Evolutionary conservation across 2,113 vertebrate species (phyloP).

Genomic region (Naja naja): DNA sequence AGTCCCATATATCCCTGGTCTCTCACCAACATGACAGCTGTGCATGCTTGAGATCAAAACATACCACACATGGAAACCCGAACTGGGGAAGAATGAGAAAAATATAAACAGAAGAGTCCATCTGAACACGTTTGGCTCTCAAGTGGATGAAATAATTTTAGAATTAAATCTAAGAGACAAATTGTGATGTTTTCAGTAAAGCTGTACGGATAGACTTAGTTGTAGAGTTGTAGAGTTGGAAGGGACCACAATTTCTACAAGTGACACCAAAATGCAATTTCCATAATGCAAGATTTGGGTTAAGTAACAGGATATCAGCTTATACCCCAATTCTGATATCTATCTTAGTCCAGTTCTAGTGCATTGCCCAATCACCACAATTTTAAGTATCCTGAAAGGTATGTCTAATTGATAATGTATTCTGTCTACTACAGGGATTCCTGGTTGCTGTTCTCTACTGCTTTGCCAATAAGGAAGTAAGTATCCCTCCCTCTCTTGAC

Average conservation of each 20-base stretch:
- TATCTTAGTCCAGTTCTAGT: background rate
- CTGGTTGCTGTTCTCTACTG: constrained; percentile 82
- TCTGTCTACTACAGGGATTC: constrained; percentile 68
- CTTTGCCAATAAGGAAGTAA: constrained; percentile 83
- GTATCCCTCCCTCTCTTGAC: background rate
- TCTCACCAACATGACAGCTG: too few relatives aligned
- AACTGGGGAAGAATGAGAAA: background rate
- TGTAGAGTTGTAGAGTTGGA: background rate
- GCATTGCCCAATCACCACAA: background rate
- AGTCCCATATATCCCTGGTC: too few relatives aligned
- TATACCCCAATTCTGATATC: background rate
- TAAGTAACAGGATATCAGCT: background rate
- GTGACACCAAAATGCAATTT: background rate
- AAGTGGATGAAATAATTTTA: background rate
- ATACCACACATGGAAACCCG: too few relatives aligned
- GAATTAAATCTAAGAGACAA: background rate
- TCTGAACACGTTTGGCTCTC: background rate
- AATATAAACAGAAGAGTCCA: background rate
- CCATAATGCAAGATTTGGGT: background rate
- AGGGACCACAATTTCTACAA: background rate
- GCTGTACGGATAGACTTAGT: background rate
- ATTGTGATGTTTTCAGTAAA: background rate
- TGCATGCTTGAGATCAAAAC: too few relatives aligned
- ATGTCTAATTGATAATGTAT: background rate
- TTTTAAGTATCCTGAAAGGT: background rate